A percentile compares a stretch with the other conserved stretches of the same genome.
Evolutionary conservation across 2,888 invertebrate species (phyloP).

Genomic region (Cerceris rybyensis): DNA sequence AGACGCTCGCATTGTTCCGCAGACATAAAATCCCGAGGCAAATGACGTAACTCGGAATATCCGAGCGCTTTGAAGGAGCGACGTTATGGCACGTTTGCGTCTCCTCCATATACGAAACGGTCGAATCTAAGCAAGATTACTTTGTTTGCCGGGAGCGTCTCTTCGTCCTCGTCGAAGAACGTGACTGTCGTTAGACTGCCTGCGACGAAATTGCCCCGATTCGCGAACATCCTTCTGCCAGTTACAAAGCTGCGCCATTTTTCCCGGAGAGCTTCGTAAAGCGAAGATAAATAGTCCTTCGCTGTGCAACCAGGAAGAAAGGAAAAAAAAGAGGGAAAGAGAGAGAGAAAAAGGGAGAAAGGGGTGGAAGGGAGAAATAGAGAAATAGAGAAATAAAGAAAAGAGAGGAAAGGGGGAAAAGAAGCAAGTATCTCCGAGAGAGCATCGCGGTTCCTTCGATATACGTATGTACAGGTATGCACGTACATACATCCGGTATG

Average conservation of each 20-base stretch:
- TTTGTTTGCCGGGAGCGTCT: conserved; percentile 57
- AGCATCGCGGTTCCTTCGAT: conserved; percentile 23
- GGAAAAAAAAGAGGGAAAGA: conserved; percentile 52
- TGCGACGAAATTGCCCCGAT: conserved; percentile 74
- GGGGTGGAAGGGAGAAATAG: too few relatives aligned
- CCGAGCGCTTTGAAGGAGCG: conserved; percentile 19
- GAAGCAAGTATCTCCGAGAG: neutral
- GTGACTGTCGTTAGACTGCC: conserved; percentile 68
- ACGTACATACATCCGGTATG: conserved; percentile 17
- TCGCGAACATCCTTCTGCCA: conserved; percentile 72
- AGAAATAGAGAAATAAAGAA: too few relatives aligned
- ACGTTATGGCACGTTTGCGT: conserved; percentile 41
- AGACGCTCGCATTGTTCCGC: conserved; percentile 27
- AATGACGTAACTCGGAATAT: conserved; percentile 44
- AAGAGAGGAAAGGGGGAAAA: too few relatives aligned
- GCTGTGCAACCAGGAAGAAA: conserved; percentile 36
- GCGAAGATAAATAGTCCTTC: conserved; percentile 74
- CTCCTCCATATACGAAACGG: conserved; percentile 41
- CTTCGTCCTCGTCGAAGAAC: conserved; percentile 44
- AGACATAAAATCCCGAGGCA: conserved; percentile 42
- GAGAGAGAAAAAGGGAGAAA: too few relatives aligned
- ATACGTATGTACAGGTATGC: conserved; percentile 27
- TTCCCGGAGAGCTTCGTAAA: conserved; percentile 71
- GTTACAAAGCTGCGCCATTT: conserved; percentile 75
- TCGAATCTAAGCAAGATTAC: conserved; percentile 62